Base-by-base conservation (phyloP, 2,113 vertebrate genomes). In the Gobiocypris rarus region DNA sequence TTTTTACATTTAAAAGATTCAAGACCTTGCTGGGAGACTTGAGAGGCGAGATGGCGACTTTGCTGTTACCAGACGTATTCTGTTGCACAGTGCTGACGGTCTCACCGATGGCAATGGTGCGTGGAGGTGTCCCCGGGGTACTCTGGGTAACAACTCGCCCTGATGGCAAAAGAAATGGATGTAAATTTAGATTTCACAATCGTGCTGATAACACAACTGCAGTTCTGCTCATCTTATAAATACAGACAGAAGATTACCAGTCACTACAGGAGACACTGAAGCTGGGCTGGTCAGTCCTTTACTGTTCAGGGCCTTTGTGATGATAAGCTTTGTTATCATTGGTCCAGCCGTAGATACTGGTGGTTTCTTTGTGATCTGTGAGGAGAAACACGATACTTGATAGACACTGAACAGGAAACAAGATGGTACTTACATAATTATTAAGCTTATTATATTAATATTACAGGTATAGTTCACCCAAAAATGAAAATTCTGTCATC, bases 11-110 rank as follows among this genome's bases (percentile, higher is more conserved):
- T 50, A 9, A 71, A 58, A 61, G 15, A 71, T 45, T 75, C 26
- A 7, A 84, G 10, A 99, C 98, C 96, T 99, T 99, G 94, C 96
- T 97, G 91, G 98, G 97, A 73, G 96, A 97, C 92, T 99, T 99
- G 43, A 99, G 95, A 13, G 98, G 98, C 0, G 98, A 99, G 87
- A 99, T 99, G 73, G 98, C 97, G 81, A 99, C 97, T 94, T 99
- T 99, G 92, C 96, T 98, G 93, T 94, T 91, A 61, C 94, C 90
- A 87, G 93, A 65, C 2, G 94, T 45, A 67, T 87, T 96, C 88
- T 98, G 97, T 65, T 95, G 70, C 76, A 91, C 91, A 56, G 96
- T 93, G 92, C 90, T 96, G 92, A 96, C 89, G 81, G 96, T 92
- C 86, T 99, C 97, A 1, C 96, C 93, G 71, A 99, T 94, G 0